phyloP scores from a whole-genome alignment of 2,797 vertebrate genomes.

The Bradypodion ventrale region DNA sequence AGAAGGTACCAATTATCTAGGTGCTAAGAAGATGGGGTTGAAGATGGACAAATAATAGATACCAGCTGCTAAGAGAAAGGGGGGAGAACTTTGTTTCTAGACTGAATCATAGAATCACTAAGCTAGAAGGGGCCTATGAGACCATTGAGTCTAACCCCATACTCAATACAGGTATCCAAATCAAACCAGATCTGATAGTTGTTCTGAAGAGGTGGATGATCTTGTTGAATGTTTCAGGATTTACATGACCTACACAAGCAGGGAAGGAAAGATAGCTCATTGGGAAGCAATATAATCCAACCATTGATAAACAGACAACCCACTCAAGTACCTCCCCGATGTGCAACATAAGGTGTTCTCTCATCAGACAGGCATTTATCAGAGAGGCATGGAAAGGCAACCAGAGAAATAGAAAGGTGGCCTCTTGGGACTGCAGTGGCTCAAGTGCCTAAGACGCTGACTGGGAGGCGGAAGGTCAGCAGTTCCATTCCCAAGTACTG shows the following conservation, averaged over 20 bases:
- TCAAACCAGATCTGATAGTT: too few relatives aligned
- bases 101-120: neutral
- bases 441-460: too few relatives aligned
- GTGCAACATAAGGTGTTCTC: neutral
- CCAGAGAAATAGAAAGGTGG: neutral
- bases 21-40: neutral
- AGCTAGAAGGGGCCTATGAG: too few relatives aligned
- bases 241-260: neutral
- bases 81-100: neutral
- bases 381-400: too few relatives aligned
- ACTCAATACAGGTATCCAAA: too few relatives aligned
- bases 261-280: neutral
- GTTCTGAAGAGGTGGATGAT: too few relatives aligned
- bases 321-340: too few relatives aligned
- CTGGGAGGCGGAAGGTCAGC: too few relatives aligned
- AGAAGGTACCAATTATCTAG: neutral
- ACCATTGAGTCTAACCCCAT: too few relatives aligned
- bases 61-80: neutral
- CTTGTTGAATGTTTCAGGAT: neutral
- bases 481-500: too few relatives aligned
- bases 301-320: too few relatives aligned
- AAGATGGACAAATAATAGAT: neutral
- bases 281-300: neutral
- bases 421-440: too few relatives aligned
- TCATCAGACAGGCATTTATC: neutral